phyloP scores from a whole-genome alignment of 2,888 invertebrate genomes.

The Chamaedrilus cognettii region DNA sequence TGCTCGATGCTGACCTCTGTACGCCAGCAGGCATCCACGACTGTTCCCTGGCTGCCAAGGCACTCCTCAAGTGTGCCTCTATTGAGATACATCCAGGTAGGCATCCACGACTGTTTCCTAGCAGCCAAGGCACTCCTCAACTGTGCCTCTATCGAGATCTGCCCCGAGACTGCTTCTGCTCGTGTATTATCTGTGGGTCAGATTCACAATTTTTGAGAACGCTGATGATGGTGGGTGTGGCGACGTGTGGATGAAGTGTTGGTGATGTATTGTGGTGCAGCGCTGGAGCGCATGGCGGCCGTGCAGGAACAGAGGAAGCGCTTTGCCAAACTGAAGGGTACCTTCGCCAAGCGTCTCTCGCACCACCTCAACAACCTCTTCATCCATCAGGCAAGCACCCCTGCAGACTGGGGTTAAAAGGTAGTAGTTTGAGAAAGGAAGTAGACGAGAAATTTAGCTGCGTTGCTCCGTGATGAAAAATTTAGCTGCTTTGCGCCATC shows the following conservation, averaged over 20 bases:
- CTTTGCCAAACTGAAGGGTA: slow-evolving; percentile 75
- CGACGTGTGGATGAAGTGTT: not conserved
- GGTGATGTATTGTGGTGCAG: slow-evolving; percentile 45
- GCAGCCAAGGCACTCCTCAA: slow-evolving; percentile 76
- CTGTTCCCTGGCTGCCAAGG: slow-evolving; percentile 71
- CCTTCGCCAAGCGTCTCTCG: slow-evolving; percentile 81
- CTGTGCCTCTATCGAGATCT: slow-evolving; percentile 68
- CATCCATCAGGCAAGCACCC: slow-evolving; percentile 81
- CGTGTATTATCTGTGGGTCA: too few species aligned
- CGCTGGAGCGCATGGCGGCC: slow-evolving; percentile 67
- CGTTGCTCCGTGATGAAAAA: too few species aligned
- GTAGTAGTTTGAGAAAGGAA: too few species aligned
- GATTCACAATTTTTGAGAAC: too few species aligned
- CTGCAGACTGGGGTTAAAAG: too few species aligned
- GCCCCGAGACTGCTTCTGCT: too few species aligned
- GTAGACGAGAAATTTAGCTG: too few species aligned
- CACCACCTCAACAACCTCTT: slow-evolving; percentile 93
- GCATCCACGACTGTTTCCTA: slow-evolving; percentile 61
- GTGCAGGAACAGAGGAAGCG: slow-evolving; percentile 80
- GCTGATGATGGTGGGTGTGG: too few species aligned
- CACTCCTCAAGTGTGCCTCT: slow-evolving; percentile 75
- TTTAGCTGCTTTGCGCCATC: too few species aligned
- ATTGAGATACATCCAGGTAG: slow-evolving; percentile 57
- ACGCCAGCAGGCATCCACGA: slow-evolving; percentile 61
- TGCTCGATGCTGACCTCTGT: slow-evolving; percentile 75